phyloP scores from a whole-genome alignment of 53 echinoderm and acorn worm genomes.

The Echinarachnius parma region DNA sequence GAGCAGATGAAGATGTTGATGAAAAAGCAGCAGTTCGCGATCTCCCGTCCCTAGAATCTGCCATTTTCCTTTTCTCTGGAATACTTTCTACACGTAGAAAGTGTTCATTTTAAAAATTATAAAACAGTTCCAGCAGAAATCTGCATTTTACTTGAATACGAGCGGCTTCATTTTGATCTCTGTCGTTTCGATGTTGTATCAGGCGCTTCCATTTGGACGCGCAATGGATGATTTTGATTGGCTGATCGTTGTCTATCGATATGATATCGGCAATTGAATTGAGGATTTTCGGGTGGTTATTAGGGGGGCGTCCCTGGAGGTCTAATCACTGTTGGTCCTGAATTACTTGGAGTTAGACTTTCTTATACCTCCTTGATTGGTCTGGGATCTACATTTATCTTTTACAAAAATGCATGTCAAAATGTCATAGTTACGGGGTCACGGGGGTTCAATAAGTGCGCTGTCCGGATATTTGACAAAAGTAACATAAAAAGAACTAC shows the following conservation, averaged over 20 bases:
- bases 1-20: conserved; percentile 14
- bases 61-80: not conserved
- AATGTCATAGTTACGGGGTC: too few relatives aligned
- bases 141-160: not conserved
- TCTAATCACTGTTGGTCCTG: too few relatives aligned
- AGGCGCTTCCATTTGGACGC: conserved; percentile 28
- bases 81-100: not conserved
- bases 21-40: not conserved
- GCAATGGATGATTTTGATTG: conserved; percentile 38
- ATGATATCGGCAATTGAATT: too few relatives aligned
- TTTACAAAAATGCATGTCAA: too few relatives aligned
- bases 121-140: not conserved
- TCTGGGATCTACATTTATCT: too few relatives aligned
- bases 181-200: conserved; percentile 24
- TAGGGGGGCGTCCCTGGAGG: too few relatives aligned
- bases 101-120: not conserved
- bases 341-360: too few relatives aligned
- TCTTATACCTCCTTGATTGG: too few relatives aligned
- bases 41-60: conserved; percentile 3
- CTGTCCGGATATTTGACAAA: too few relatives aligned
- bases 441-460: too few relatives aligned
- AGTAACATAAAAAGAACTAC: too few relatives aligned
- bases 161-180: not conserved
- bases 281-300: too few relatives aligned
- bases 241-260: conserved; percentile 14